Evolutionary conservation across 2,113 vertebrate genomes (phyloP).

Genomic region (Paraplagusia blochii): DNA sequence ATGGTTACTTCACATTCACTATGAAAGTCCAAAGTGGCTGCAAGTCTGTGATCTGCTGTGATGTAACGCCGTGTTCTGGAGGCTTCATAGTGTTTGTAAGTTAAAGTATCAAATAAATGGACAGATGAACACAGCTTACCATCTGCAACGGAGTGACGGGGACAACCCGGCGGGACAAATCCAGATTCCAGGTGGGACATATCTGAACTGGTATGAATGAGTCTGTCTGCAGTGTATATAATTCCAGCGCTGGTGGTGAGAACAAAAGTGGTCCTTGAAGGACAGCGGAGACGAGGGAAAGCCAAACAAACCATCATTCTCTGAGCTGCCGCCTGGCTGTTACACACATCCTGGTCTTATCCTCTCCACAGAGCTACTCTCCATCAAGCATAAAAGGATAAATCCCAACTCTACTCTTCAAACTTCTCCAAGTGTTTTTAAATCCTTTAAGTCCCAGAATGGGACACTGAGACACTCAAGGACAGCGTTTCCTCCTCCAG

Average conservation of each 20-base stretch:
- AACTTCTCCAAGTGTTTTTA: conserved; percentile 31
- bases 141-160: conserved; percentile 24
- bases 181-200: conserved; percentile 47
- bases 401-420: conserved; percentile 8
- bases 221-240: conserved; percentile 19
- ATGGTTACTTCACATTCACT: not conserved
- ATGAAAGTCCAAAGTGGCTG: too few species aligned
- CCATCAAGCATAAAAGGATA: conserved; percentile 26
- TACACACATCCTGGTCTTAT: conserved; percentile 38
- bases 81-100: not conserved
- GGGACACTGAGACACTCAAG: not conserved
- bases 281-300: conserved; percentile 34
- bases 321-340: conserved; percentile 25
- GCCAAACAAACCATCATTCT: conserved; percentile 53
- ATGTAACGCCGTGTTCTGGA: not conserved
- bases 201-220: conserved; percentile 6
- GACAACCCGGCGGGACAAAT: conserved; percentile 5
- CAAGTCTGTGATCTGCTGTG: not conserved
- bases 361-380: conserved; percentile 14
- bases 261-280: conserved; percentile 30
- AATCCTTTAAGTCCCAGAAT: conserved; percentile 19
- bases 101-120: not conserved
- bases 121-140: not conserved
- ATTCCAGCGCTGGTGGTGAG: conserved; percentile 23
- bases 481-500: conserved; percentile 13